These are phyloP conservation scores for Apogon hyalosoma DNA, from an alignment of 2,797 vertebrate species.

Conservation along the genomic window DNA sequence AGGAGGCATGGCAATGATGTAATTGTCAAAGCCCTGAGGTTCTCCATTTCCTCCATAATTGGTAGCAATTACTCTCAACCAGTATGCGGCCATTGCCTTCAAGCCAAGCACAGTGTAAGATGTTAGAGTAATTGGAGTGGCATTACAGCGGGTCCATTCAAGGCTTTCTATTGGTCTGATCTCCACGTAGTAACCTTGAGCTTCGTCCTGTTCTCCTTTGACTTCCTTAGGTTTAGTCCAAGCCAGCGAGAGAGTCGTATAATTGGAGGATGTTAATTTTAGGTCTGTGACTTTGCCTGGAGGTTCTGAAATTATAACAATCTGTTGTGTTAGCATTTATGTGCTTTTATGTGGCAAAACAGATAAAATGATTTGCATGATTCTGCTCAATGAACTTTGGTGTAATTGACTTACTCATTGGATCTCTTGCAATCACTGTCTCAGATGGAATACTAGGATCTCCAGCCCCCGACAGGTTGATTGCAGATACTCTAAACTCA, in stretches of 20 bases:
- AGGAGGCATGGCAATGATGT: constrained; percentile 78
- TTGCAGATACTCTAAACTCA: constrained; percentile 90
- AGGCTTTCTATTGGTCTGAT: constrained; percentile 80
- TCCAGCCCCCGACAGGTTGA: constrained; percentile 88
- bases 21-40: constrained; percentile 81
- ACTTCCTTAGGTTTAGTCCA: constrained; percentile 87
- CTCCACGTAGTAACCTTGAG: constrained; percentile 90
- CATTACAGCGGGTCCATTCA: constrained; percentile 88
- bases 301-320: constrained; percentile 78
- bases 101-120: constrained; percentile 87
- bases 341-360: constrained; percentile 15
- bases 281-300: constrained; percentile 88
- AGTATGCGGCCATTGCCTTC: constrained; percentile 83
- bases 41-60: constrained; percentile 87
- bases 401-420: constrained; percentile 83
- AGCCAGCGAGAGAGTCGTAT: constrained; percentile 85
- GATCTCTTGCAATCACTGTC: constrained; percentile 83
- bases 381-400: neutral
- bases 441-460: constrained; percentile 88
- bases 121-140: constrained; percentile 73
- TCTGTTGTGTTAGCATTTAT: constrained; percentile 7
- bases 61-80: constrained; percentile 88
- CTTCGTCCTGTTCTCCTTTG: constrained; percentile 78
- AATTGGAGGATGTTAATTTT: constrained; percentile 85
- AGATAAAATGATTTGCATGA: neutral